Conservation (phyloP, 2,797 vertebrate genomes). For the Trichosurus vulpecula region DNA sequence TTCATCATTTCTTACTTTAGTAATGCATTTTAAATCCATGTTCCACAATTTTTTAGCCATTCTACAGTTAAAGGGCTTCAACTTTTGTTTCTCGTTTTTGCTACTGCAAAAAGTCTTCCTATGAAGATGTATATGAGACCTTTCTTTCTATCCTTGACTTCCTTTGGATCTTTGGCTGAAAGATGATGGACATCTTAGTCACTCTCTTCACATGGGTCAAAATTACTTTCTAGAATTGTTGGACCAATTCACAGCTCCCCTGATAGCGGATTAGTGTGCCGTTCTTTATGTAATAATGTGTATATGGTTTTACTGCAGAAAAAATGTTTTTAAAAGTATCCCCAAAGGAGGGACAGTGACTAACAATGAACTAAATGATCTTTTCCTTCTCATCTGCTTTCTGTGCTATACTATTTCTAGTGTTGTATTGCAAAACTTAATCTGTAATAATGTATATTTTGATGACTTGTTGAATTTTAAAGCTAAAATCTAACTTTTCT, state of each 20-base stretch:
- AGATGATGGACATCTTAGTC: neutral
- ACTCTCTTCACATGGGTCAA: neutral
- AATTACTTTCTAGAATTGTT: neutral
- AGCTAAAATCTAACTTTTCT: conserved; percentile 43
- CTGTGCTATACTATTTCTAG: neutral
- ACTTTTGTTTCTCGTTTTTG: neutral
- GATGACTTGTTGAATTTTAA: conserved; percentile 10
- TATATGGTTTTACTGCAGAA: conserved; percentile 37
- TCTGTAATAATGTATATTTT: conserved; percentile 35
- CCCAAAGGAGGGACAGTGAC: conserved; percentile 7
- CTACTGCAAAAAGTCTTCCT: neutral
- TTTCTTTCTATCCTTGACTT: neutral
- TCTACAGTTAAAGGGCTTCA: neutral
- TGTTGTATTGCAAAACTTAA: conserved; percentile 2
- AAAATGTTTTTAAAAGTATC: conserved; percentile 27
- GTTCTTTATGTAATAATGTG: conserved; percentile 45
- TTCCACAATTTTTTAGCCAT: neutral
- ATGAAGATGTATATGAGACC: neutral
- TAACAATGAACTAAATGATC: conserved; percentile 8
- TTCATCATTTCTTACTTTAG: too few relatives aligned
- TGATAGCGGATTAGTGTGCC: neutral
- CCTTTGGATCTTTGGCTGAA: neutral
- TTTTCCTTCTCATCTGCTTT: conserved; percentile 17
- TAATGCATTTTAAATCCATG: too few relatives aligned
- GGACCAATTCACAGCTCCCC: neutral